Conservation (phyloP, 2,113 vertebrate genomes). For the Arvicanthis niloticus region DNA sequence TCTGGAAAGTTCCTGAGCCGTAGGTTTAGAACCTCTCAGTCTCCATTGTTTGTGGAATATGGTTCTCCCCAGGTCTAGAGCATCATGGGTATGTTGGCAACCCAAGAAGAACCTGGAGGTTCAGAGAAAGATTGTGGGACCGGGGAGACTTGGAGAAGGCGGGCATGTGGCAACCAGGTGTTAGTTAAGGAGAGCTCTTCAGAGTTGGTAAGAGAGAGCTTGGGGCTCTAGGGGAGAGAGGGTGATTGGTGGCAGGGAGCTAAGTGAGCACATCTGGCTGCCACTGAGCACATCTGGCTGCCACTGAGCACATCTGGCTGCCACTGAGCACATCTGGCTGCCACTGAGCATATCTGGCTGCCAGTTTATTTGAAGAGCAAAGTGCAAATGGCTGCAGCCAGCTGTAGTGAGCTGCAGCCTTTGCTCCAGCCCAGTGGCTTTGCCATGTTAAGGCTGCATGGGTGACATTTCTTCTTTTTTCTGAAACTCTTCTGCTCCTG, state of each 20-base stretch:
- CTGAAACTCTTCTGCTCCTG: not conserved
- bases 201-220: not conserved
- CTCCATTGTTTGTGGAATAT: not conserved
- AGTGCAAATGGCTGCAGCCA: not conserved
- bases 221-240: not conserved
- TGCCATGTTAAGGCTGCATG: fast-evolving
- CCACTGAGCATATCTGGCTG: not conserved
- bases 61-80: not conserved
- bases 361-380: fast-evolving
- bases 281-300: no score
- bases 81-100: not conserved
- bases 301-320: no score
- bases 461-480: not conserved
- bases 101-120: fast-evolving
- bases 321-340: no score
- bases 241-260: fast-evolving
- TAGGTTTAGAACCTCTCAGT: not conserved
- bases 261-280: no score
- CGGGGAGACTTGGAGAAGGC: fast-evolving
- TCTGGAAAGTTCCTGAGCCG: not conserved
- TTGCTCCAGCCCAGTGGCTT: not conserved
- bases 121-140: fast-evolving
- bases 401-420: fast-evolving
- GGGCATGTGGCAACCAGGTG: fast-evolving
- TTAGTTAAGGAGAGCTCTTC: fast-evolving